Conservation (phyloP, 2,113 vertebrate species). For the Datnioides undecimradiatus region DNA sequence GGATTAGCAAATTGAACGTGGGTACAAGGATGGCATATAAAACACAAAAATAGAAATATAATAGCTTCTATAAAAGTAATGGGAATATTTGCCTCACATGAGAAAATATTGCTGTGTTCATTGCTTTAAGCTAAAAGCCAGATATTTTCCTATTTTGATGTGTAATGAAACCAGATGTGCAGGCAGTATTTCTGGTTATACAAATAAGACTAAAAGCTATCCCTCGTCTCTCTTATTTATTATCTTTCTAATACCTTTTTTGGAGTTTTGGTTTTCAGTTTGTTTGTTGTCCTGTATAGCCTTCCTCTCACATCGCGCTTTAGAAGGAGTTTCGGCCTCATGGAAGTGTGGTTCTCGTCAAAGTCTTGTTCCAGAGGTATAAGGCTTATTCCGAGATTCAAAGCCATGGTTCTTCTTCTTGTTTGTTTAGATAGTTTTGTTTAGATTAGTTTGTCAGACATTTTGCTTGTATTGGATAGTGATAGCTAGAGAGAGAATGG, state of each 20-base stretch:
- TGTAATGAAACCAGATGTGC: constrained; percentile 47
- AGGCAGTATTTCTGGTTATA: not conserved
- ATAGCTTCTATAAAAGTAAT: constrained; percentile 41
- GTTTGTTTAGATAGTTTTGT: too few species aligned
- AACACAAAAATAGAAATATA: constrained; percentile 49
- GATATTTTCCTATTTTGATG: constrained; percentile 39
- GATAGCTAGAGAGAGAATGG: too few species aligned
- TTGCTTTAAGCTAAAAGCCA: constrained; percentile 42
- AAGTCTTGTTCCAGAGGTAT: not conserved
- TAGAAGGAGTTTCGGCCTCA: not conserved
- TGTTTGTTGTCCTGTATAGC: not conserved
- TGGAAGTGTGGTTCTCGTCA: not conserved
- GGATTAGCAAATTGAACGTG: constrained; percentile 18
- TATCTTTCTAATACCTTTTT: constrained; percentile 8
- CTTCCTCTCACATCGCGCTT: constrained; percentile 5
- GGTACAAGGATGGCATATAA: constrained; percentile 13
- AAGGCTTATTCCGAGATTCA: not conserved
- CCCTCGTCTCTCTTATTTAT: not conserved
- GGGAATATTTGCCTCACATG: constrained; percentile 21
- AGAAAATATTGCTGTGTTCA: constrained; percentile 21
- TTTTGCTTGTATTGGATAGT: too few species aligned
- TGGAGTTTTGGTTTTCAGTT: constrained; percentile 1
- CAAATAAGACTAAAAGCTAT: constrained; percentile 9
- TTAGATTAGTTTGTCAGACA: too few species aligned
- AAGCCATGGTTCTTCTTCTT: too few species aligned